Evolutionary conservation across 2,888 invertebrate genomes (phyloP).

Genomic region (Hecatera dysodea): DNA sequence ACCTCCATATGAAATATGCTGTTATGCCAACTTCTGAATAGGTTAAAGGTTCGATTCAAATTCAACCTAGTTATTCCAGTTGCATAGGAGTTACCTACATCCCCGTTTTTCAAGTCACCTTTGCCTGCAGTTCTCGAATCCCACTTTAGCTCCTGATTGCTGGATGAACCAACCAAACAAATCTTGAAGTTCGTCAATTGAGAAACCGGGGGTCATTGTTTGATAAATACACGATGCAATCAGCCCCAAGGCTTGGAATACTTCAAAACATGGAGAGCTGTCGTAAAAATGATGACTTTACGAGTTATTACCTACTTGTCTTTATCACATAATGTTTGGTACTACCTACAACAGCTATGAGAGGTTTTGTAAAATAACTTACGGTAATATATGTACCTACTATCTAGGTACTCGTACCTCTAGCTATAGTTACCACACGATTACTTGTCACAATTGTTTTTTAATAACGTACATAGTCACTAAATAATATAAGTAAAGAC

Average conservation of each 20-base stretch:
- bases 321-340: slow-evolving; percentile 25
- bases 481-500: too few relatives aligned
- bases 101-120: neutral
- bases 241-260: neutral
- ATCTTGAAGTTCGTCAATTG: slow-evolving; percentile 4
- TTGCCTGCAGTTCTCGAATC: neutral
- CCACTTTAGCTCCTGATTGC: neutral
- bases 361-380: slow-evolving; percentile 6
- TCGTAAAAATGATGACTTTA: slow-evolving; percentile 13
- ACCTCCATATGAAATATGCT: neutral
- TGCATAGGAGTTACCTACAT: neutral
- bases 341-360: neutral
- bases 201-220: neutral
- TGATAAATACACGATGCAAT: neutral
- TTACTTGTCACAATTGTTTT: too few relatives aligned
- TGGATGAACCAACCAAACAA: slow-evolving; percentile 1
- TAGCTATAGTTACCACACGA: too few relatives aligned
- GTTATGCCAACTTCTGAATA: neutral
- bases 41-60: neutral
- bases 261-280: slow-evolving; percentile 1
- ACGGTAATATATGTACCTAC: neutral
- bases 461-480: too few relatives aligned
- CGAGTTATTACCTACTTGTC: slow-evolving; percentile 3
- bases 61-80: neutral
- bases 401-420: too few relatives aligned